phyloP scores from a whole-genome alignment of 2,113 vertebrate species.

The Corythaixoides concolor region DNA sequence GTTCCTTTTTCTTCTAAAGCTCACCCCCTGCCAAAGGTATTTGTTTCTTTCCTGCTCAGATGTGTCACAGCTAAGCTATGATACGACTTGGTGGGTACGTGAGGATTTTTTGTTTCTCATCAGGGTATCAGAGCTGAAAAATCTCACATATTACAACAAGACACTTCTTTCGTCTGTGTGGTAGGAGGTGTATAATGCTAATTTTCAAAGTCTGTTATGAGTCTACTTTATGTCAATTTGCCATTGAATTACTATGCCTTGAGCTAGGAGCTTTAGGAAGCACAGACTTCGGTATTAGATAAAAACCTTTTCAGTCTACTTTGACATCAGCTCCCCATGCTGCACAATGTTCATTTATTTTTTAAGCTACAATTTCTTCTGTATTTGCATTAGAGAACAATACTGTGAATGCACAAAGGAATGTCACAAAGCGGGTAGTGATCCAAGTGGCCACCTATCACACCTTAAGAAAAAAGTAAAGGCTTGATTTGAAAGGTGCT shows the following conservation, averaged over 20 bases:
- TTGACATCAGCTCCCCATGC: slow-evolving; percentile 30
- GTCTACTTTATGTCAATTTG: slow-evolving; percentile 52
- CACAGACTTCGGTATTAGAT: slow-evolving; percentile 4
- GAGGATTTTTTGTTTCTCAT: background rate
- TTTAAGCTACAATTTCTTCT: slow-evolving; percentile 13
- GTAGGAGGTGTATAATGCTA: background rate
- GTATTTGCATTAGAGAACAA: slow-evolving; percentile 28
- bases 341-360: slow-evolving; percentile 37
- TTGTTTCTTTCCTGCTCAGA: background rate
- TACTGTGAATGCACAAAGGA: background rate
- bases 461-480: background rate
- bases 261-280: slow-evolving; percentile 17
- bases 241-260: slow-evolving; percentile 22
- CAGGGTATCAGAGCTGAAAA: background rate
- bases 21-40: background rate
- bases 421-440: background rate
- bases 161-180: background rate
- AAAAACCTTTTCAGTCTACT: slow-evolving; percentile 35
- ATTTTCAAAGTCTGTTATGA: slow-evolving; percentile 33
- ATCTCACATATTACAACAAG: background rate
- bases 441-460: slow-evolving; percentile 23
- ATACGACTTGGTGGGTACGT: no score
- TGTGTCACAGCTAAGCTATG: background rate
- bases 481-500: background rate
- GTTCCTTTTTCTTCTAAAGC: background rate